Evolutionary conservation across 2,797 vertebrate genomes (phyloP), one percentile per base, ranked within the genome.

Genomic region (Pachyuromys duprasi): DNA sequence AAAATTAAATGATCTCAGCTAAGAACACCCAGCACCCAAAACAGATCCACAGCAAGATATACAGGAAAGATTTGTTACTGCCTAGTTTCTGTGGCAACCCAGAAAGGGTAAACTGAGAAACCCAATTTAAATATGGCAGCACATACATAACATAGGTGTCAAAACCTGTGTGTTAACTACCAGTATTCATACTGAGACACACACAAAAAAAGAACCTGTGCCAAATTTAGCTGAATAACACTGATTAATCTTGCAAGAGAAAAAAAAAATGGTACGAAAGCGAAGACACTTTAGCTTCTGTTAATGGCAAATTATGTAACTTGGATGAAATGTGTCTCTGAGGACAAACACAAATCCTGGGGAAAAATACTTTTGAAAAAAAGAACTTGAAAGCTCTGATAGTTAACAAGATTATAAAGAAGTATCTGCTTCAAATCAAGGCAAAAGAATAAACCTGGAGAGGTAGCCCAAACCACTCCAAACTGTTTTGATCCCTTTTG

Each of bases 121-220:
- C 49, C 69, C 84, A 95, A 92, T 91, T 95, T 93, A 94, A 96
- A 89, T 55, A 45, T 39, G 63, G 81, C n/a, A 95, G 42, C 80
- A 89, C 92, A 96, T 90, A 88, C 15, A 60, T 87, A 96, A 87
- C 28, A 92, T 4, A 88, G 57, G 79, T 95, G 70, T 91, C 83
- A 90, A 92, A 80, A 93, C 63, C 13, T 39, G 69, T 97, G 88
- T 92, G 96, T 94, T 92, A 97, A 93, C 63, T 95, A 92, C 53
- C 84, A 89, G 76, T 75, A 94, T 91, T 93, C 63, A 39, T 88
- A 95, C 15, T 60, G 63, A 90, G 57, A n/a, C 63, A 57, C 17
- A 57, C 17, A 15, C 2, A 57, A 57, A 57, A 84, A 36, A 55
- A 57, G 83, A 55, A 45, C 20, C 3, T 63, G 83, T 87, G 89